Evolutionary conservation across 2,888 invertebrate species (phyloP).

Genomic region (Acanthosepion esculentum): DNA sequence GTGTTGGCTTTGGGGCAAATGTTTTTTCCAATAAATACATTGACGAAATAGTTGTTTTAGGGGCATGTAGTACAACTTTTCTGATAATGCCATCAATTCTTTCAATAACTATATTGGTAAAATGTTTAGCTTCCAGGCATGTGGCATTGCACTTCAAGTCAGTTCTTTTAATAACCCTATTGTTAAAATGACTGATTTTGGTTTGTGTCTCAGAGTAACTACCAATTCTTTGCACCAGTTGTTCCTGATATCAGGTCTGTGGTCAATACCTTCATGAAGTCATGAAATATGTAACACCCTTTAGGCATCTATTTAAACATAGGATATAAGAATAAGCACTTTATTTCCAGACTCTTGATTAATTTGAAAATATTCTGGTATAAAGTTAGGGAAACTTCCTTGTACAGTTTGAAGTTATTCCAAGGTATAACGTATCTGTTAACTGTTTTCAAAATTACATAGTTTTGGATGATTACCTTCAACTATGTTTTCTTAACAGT

Average conservation of each 20-base stretch:
- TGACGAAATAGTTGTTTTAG: not conserved
- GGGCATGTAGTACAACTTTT: constrained; percentile 14
- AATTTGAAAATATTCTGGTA: constrained; percentile 13
- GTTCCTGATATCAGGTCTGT: not conserved
- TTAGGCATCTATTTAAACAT: not conserved
- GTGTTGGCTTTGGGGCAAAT: not conserved
- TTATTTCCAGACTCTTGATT: not conserved
- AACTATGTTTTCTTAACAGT: not conserved
- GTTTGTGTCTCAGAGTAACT: not conserved
- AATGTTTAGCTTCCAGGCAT: not conserved
- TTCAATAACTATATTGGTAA: constrained; percentile 18
- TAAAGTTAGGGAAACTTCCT: not conserved
- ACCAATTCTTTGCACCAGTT: constrained; percentile 10
- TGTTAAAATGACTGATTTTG: not conserved
- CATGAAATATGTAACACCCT: not conserved
- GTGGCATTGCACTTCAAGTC: not conserved
- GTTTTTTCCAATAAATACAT: not conserved
- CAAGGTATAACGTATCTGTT: not conserved
- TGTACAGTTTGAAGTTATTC: not conserved
- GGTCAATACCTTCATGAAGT: not conserved
- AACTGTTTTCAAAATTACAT: not conserved
- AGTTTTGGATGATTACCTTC: not conserved
- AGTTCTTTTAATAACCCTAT: constrained; percentile 33
- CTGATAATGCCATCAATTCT: constrained; percentile 2
- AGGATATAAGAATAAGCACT: not conserved